A percentile compares a stretch with the other conserved stretches of the same genome.
phyloP scores from a whole-genome alignment of 2,888 invertebrate genomes.

The Labia minor region DNA sequence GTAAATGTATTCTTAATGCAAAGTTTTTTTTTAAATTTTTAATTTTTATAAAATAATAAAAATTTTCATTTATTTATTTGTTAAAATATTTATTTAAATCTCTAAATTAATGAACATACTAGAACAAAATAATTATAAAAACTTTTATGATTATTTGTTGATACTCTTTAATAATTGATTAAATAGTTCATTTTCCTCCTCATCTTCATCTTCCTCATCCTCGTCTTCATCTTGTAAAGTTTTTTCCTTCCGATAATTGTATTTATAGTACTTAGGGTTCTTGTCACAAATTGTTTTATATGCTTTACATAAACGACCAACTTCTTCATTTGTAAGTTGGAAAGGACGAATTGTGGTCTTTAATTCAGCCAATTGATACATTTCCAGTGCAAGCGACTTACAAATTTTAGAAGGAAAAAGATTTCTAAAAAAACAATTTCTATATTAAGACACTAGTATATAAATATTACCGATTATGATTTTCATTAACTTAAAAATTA shows the following conservation, averaged over 20 bases:
- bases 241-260: constrained; percentile 52
- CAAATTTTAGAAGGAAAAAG: constrained; percentile 63
- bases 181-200: constrained; percentile 14
- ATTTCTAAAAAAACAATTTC: constrained; percentile 44
- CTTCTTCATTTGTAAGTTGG: constrained; percentile 66
- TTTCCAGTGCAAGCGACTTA: constrained; percentile 50
- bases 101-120: too few relatives aligned
- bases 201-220: not conserved
- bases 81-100: too few relatives aligned
- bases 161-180: too few relatives aligned
- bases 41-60: too few relatives aligned
- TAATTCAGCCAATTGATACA: constrained; percentile 62
- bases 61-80: too few relatives aligned
- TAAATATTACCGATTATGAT: too few relatives aligned
- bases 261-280: constrained; percentile 37
- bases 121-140: too few relatives aligned
- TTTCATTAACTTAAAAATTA: too few relatives aligned
- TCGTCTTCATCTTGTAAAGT: not conserved
- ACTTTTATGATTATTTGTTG: too few relatives aligned
- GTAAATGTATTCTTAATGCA: too few relatives aligned
- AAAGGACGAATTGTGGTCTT: constrained; percentile 57
- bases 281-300: constrained; percentile 56
- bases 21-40: too few relatives aligned
- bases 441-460: too few relatives aligned
- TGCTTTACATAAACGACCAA: constrained; percentile 61